Evolutionary conservation across 2,888 invertebrate genomes (phyloP).

Genomic region (Eucera pruinosa): DNA sequence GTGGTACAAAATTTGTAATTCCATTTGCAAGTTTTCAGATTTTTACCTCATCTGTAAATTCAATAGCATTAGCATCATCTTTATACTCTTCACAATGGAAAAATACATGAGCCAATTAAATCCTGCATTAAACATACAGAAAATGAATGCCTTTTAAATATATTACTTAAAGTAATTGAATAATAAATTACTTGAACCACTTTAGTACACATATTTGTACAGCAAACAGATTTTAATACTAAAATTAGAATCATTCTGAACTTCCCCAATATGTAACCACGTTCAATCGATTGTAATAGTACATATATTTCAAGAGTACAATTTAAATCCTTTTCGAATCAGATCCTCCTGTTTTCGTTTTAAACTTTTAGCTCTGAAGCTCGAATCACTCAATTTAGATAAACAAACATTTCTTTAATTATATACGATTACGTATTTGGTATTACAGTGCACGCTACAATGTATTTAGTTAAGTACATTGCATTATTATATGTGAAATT

Average conservation of each 20-base stretch:
- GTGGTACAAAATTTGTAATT: no score
- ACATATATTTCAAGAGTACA: not conserved
- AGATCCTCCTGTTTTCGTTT: not conserved
- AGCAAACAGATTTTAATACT: not conserved
- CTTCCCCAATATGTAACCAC: not conserved
- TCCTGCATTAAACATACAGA: no score
- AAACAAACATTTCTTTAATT: not conserved
- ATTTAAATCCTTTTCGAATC: slow-evolving; percentile 10
- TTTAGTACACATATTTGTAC: not conserved
- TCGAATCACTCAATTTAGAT: not conserved
- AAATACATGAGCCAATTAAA: no score
- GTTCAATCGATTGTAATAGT: not conserved
- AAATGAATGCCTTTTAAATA: no score
- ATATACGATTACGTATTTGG: not conserved
- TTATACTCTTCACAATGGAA: not conserved
- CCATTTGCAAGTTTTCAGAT: no score
- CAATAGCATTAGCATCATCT: not conserved
- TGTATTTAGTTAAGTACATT: not conserved
- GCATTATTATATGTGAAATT: not conserved
- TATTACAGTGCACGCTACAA: no score
- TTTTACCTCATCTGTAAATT: not conserved
- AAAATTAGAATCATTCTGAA: not conserved
- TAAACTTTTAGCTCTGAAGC: not conserved
- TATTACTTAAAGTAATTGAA: no score
- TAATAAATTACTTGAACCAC: no score